A percentile compares a stretch with the other conserved stretches of the same genome.
Conservation (phyloP, 2,888 invertebrate genomes). For the Cecidostiba fungosa region DNA sequence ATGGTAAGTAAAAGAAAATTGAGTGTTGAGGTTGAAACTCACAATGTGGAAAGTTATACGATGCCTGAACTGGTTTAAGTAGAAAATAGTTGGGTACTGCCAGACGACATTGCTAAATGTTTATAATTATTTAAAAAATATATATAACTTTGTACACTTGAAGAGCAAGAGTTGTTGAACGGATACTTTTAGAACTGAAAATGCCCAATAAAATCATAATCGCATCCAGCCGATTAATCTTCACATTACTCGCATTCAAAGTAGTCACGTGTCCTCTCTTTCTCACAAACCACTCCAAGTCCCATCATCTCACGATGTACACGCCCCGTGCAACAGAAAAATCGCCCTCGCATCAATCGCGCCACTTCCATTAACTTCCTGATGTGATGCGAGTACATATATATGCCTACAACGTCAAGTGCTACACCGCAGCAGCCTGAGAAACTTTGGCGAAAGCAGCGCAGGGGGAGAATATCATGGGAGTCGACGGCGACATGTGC, state of each 20-base stretch:
- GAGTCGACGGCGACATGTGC: constrained; percentile 38
- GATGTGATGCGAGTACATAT: background rate
- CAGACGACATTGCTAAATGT: background rate
- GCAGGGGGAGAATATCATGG: constrained; percentile 29
- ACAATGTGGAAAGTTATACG: background rate
- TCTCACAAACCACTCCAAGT: constrained; percentile 1
- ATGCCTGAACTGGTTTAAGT: background rate
- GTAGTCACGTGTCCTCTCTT: background rate
- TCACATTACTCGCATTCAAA: background rate
- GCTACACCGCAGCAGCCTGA: constrained; percentile 37
- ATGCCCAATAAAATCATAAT: background rate
- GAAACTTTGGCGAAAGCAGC: constrained; percentile 9
- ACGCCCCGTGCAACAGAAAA: constrained; percentile 6
- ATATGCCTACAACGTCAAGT: constrained; percentile 20
- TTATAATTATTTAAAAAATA: background rate
- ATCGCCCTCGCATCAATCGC: constrained; percentile 24
- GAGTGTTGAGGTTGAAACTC: background rate
- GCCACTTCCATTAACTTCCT: constrained; percentile 27
- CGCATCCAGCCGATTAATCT: background rate
- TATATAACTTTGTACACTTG: background rate
- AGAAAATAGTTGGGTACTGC: background rate
- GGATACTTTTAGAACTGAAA: no score
- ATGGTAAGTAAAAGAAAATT: background rate
- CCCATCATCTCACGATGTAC: background rate
- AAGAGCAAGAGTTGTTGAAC: no score